Base-by-base conservation (phyloP, 2,888 invertebrate genomes). In the Netelia melanura region DNA sequence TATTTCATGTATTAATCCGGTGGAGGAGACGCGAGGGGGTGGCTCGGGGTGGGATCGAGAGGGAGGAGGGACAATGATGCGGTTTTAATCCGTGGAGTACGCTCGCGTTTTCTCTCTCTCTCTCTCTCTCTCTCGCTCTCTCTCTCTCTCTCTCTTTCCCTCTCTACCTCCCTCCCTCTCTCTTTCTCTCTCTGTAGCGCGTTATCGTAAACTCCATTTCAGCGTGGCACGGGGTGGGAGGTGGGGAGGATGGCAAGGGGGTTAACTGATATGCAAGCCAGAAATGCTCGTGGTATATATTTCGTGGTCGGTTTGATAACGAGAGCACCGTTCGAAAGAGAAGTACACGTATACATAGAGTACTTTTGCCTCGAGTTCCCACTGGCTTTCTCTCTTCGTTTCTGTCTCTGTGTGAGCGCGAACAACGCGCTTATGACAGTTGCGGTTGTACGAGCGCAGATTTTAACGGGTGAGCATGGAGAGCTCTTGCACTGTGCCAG, bases 1-100 rank as follows among this genome's bases (percentile, higher is more conserved):
- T 84, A 84, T 84, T 84, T 84, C 84, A 84, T 44, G 77, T 54
- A 84, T 84, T 84, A 81, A 84, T 77, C 77, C 77, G 44, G 21
- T 30, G 25, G 10, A 17, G 61, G 23, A 48, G 17, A 23, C 25
- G 52, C 58, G 72, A 56, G 77, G 76, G 38, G 38, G 38, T 30
- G 5, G 5, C 0, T 30, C 3, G 30, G 30, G 30, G 30, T 30
- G 30, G 30, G 30, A 5, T 5, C 30, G 30, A 30, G 30, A 30
- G 30, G 30, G 30, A 30, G 38, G 38, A 38, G 38, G 38, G 76
- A 52, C 72, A 80, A 84, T 77, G 74, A 84, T 81, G 81, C 72
- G 65, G 72, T 84, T 77, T 84, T 84, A 84, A 84, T 84, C 81
- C 81, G 48, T 30, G n/a, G 52, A 61, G 65, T 68, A 23, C 72